These are phyloP conservation scores for Platalea minor DNA, from an alignment of 2,797 vertebrate species.

Conservation along the genomic window DNA sequence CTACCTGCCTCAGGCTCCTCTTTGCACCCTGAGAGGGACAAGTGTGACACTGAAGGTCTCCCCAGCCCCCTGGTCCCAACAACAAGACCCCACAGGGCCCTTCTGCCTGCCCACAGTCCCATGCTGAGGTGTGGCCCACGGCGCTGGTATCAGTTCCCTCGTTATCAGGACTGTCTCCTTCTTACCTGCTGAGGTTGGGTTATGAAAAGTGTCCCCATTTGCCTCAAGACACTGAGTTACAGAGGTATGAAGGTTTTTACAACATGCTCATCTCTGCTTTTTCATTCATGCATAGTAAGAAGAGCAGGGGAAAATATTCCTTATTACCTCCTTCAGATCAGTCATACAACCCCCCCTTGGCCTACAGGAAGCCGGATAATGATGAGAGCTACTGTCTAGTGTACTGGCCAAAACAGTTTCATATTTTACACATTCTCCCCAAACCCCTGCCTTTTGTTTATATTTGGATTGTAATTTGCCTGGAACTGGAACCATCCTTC, in stretches of 20 bases:
- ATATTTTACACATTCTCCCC: background rate
- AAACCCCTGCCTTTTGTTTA: background rate
- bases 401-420: background rate
- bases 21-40: background rate
- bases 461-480: background rate
- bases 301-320: background rate
- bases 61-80: background rate
- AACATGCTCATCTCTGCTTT: background rate
- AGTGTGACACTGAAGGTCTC: background rate
- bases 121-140: background rate
- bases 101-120: background rate
- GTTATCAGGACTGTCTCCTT: background rate
- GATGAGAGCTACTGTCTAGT: background rate
- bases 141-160: background rate
- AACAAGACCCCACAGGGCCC: fast-evolving
- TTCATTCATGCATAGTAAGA: background rate
- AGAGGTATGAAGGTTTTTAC: background rate
- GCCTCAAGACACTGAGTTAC: background rate
- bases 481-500: background rate
- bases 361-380: background rate
- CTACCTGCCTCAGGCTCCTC: background rate
- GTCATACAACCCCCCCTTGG: background rate
- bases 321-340: background rate
- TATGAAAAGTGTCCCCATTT: background rate
- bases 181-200: fast-evolving